Percentiles rank a stretch among this genome's conserved stretches.
Evolutionary conservation across 2,797 vertebrate genomes (phyloP).

Genomic region (Halcyon chelicuti): DNA sequence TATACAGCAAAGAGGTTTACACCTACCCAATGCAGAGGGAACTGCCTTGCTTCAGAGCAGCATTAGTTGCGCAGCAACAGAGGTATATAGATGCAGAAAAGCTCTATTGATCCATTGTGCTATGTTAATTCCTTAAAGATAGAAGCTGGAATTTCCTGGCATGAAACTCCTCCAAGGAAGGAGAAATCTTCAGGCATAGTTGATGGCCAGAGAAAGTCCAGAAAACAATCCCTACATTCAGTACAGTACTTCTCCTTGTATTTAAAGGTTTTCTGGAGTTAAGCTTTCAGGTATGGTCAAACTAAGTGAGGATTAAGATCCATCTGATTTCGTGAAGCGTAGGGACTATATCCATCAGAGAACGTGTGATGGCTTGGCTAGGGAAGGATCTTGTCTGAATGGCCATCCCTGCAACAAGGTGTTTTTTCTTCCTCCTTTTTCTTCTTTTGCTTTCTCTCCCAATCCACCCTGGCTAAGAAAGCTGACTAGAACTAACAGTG

Average conservation of each 20-base stretch:
- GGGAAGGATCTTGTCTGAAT: background rate
- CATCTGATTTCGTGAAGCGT: background rate
- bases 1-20: slow-evolving; percentile 61
- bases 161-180: background rate
- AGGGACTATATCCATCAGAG: background rate
- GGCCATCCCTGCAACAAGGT: background rate
- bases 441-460: background rate
- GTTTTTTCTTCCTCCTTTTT: background rate
- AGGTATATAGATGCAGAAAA: slow-evolving; percentile 36
- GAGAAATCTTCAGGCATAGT: slow-evolving; percentile 5
- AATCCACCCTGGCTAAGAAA: background rate
- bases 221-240: slow-evolving; percentile 42
- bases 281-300: slow-evolving; percentile 55
- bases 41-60: slow-evolving; percentile 4
- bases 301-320: slow-evolving; percentile 11
- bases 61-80: slow-evolving; percentile 59
- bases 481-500: background rate
- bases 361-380: background rate
- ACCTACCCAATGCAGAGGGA: background rate
- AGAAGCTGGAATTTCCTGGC: slow-evolving; percentile 65
- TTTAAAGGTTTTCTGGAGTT: slow-evolving; percentile 48
- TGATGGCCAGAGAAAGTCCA: background rate
- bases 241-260: slow-evolving; percentile 34
- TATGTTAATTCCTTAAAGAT: slow-evolving; percentile 59
- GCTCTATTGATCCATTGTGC: slow-evolving; percentile 34